Evolutionary conservation across 2,113 vertebrate species (phyloP).

Genomic region (Calyptommatus sinebrachiatus): DNA sequence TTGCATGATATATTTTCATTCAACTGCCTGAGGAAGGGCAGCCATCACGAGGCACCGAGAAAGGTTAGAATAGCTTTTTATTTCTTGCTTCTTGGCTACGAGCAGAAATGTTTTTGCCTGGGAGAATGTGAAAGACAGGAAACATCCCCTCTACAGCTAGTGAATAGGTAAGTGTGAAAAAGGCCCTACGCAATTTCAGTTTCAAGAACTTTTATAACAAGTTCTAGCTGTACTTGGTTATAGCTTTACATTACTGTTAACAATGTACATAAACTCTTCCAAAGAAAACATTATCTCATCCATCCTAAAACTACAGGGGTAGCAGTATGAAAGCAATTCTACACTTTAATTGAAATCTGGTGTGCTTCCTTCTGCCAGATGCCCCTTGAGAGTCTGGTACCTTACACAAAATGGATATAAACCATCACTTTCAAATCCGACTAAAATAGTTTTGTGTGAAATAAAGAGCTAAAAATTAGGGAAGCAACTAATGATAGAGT

Average conservation of each 20-base stretch:
- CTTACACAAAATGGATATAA: slow-evolving; percentile 52
- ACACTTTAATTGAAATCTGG: slow-evolving; percentile 58
- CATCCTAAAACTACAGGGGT: slow-evolving; percentile 43
- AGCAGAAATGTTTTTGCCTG: too few species aligned
- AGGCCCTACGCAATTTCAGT: too few species aligned
- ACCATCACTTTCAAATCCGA: slow-evolving; percentile 60
- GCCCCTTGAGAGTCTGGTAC: slow-evolving; percentile 61
- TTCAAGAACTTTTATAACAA: slow-evolving; percentile 37
- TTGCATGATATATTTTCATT: too few species aligned
- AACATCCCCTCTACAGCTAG: too few species aligned
- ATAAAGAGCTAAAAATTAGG: slow-evolving; percentile 69
- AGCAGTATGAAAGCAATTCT: slow-evolving; percentile 56
- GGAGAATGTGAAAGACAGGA: slow-evolving; percentile 2
- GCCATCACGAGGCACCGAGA: too few species aligned
- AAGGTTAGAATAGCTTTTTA: slow-evolving; percentile 50
- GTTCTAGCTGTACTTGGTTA: slow-evolving; percentile 44
- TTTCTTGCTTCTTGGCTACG: slow-evolving; percentile 34
- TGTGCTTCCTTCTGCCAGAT: slow-evolving; percentile 48
- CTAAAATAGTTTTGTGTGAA: slow-evolving; percentile 68
- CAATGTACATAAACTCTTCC: slow-evolving; percentile 47
- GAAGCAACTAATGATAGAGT: slow-evolving; percentile 71
- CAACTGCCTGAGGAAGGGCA: too few species aligned
- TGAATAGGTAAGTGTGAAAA: too few species aligned
- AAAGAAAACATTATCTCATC: slow-evolving; percentile 68
- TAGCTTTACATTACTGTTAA: slow-evolving; percentile 62